These are phyloP conservation scores for Heterodera schachtii DNA, from an alignment of 1,140 invertebrate genomes.

Conservation along the genomic window DNA sequence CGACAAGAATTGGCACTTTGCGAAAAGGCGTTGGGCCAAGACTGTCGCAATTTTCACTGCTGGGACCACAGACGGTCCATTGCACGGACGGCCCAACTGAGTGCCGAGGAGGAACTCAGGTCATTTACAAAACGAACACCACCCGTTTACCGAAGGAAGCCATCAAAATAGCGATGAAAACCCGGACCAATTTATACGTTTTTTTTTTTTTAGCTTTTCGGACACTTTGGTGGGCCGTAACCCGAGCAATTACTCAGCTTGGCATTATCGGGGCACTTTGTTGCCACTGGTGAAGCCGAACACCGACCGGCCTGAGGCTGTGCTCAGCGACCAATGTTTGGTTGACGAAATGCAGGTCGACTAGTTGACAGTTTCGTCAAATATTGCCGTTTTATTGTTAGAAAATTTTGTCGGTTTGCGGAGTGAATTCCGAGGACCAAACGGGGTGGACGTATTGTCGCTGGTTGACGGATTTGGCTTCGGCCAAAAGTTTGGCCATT, in stretches of 20 bases:
- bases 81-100: constrained; percentile 42
- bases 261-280: constrained; percentile 26
- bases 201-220: constrained; percentile 36
- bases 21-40: constrained; percentile 47
- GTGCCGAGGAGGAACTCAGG: constrained; percentile 41
- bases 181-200: too few species aligned
- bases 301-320: background rate
- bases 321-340: constrained; percentile 42
- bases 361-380: constrained; percentile 11
- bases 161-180: too few species aligned
- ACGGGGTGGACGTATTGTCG: constrained; percentile 54
- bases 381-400: constrained; percentile 28
- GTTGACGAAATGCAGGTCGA: constrained; percentile 43
- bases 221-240: constrained; percentile 28
- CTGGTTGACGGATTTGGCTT: constrained; percentile 41
- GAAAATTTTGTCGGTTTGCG: constrained; percentile 44
- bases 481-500: constrained; percentile 11
- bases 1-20: constrained; percentile 43
- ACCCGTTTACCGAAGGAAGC: too few species aligned
- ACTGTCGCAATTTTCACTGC: constrained; percentile 53
- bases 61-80: constrained; percentile 56
- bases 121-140: too few species aligned
- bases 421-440: constrained; percentile 52
- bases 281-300: constrained; percentile 29
- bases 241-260: constrained; percentile 36